Conservation (phyloP, 2,888 invertebrate genomes). For the Callimorpha dominula region DNA sequence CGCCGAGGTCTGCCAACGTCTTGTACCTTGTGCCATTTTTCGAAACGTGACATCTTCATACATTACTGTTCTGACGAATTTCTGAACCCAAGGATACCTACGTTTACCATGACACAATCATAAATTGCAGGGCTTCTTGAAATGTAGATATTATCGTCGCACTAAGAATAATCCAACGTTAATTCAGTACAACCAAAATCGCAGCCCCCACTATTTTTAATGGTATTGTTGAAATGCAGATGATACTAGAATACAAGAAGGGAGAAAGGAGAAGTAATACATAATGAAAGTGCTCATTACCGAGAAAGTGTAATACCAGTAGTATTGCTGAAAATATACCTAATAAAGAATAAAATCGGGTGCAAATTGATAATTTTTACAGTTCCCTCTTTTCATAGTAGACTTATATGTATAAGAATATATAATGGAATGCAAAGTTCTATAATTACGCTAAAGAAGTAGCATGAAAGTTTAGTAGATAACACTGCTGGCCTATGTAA, state of each 20-base stretch:
- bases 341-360: background rate
- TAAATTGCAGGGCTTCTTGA: slow-evolving; percentile 13
- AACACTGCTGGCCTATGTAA: slow-evolving; percentile 5
- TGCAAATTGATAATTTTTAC: slow-evolving; percentile 1
- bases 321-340: too few species aligned
- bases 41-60: slow-evolving; percentile 54
- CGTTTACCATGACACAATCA: slow-evolving; percentile 28
- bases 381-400: background rate
- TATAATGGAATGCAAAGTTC: background rate
- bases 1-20: slow-evolving; percentile 70
- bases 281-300: background rate
- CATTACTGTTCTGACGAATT: slow-evolving; percentile 15
- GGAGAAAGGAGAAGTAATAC: background rate
- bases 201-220: slow-evolving; percentile 38
- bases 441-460: background rate
- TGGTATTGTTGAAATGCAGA: background rate
- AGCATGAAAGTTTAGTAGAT: slow-evolving; percentile 1
- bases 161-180: slow-evolving; percentile 41
- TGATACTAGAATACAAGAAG: background rate
- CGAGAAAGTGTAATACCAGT: background rate
- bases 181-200: slow-evolving; percentile 38
- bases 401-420: background rate
- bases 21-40: slow-evolving; percentile 60
- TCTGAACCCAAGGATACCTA: slow-evolving; percentile 7
- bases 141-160: background rate